Percentiles rank a stretch among this genome's conserved stretches.
Evolutionary conservation across 2,888 invertebrate genomes (phyloP).

Genomic region (Lepeophtheirus nordmannii): DNA sequence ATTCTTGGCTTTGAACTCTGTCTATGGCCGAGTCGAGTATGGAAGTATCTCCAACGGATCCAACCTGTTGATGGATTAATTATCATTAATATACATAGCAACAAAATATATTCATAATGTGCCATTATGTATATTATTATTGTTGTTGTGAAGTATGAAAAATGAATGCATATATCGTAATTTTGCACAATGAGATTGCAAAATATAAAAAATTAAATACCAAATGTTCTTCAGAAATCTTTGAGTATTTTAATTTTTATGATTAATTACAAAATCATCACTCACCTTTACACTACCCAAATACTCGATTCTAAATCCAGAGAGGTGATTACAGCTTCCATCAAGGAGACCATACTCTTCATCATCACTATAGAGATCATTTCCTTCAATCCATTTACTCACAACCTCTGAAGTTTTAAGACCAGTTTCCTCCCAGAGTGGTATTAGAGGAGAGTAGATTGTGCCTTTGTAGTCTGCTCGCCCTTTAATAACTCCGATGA

Average conservation of each 20-base stretch:
- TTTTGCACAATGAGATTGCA: too few species aligned
- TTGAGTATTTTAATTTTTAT: too few species aligned
- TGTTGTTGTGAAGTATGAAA: too few species aligned
- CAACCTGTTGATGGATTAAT: neutral
- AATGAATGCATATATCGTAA: too few species aligned
- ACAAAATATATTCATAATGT: too few species aligned
- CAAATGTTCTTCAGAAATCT: too few species aligned
- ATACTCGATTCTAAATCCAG: neutral
- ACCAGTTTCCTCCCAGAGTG: neutral
- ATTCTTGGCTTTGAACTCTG: neutral
- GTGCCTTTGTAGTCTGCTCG: neutral
- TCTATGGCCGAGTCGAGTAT: constrained; percentile 11
- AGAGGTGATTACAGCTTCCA: neutral
- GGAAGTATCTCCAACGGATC: constrained; percentile 15
- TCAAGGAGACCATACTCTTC: neutral
- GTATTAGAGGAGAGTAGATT: neutral
- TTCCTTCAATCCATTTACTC: constrained; percentile 1
- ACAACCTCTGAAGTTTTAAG: neutral
- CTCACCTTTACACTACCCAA: neutral
- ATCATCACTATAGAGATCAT: neutral
- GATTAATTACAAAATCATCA: too few species aligned
- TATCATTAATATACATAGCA: neutral
- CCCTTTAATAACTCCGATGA: constrained; percentile 5
- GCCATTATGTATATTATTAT: too few species aligned
- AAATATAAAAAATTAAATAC: too few species aligned